These are phyloP conservation scores for Ephialtes manifestator DNA, from an alignment of 2,888 invertebrate genomes.

Conservation along the genomic window DNA sequence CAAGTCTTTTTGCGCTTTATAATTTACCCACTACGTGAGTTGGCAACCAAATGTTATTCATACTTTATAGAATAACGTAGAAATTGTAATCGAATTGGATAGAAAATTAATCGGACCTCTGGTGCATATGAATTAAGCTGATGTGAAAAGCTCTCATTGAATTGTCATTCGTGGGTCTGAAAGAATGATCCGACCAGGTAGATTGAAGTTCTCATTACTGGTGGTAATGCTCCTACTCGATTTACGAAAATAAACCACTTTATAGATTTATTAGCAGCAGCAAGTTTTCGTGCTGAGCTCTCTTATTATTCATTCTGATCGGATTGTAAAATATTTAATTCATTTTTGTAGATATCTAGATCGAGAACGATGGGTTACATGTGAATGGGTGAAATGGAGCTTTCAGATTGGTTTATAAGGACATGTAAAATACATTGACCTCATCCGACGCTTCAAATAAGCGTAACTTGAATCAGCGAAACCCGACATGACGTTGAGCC, in stretches of 20 bases:
- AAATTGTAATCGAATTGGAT: neutral
- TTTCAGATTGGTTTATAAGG: neutral
- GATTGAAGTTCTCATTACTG: constrained; percentile 12
- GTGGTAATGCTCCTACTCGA: neutral
- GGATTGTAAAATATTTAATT: neutral
- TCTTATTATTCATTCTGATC: neutral
- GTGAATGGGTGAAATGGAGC: neutral
- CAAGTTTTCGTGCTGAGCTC: neutral
- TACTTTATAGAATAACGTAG: neutral
- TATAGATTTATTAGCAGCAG: neutral
- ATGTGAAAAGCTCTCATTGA: neutral
- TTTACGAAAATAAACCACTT: neutral
- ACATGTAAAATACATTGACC: neutral
- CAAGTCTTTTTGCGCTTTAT: neutral
- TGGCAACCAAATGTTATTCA: neutral
- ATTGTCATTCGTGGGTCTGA: neutral
- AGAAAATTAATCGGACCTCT: neutral
- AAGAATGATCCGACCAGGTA: neutral
- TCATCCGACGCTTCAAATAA: too few relatives aligned
- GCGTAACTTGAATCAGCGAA: too few relatives aligned
- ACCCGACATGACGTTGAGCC: too few relatives aligned
- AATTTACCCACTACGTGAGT: neutral
- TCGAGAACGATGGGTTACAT: neutral
- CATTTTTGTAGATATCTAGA: neutral
- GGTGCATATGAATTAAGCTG: neutral